Evolutionary conservation across 2,888 invertebrate genomes (phyloP), one percentile per base, ranked within the genome.

Genomic region (Melitaea athalia): DNA sequence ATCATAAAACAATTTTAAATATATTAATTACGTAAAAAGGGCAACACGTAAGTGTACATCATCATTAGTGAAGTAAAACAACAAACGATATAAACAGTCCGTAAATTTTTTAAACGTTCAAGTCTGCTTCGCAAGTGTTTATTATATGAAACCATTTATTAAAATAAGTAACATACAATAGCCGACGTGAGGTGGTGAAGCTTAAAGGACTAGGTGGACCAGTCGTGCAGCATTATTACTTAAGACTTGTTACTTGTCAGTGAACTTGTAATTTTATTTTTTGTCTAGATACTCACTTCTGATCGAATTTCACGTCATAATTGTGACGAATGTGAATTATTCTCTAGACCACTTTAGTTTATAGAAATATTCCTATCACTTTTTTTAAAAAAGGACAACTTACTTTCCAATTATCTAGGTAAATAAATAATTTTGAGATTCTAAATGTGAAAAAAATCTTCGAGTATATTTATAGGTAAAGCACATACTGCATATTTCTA

Each of bases 191-290:
- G 24, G n/a, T 62, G 50, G 50, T 62, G 62, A 62, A 31, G 33
- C 31, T 47, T n/a, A 50, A 42, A 31, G 38, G 15, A 62, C 62
- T 62, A 62, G 62, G 33, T 50, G 38, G 50, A 62, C 62, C 50
- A 38, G 62, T 62, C 38, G 33, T 33, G 15, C 57, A 10, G 33
- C 50, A 15, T 50, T n/a, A 61, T 61, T 33, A 49, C 61, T 61
- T 47, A 49, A 55, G 53, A 31, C 47, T 15, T 62, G 33, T n/a
- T 62, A 15, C 24, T 49, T 62, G 33, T 31, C 50, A n/a, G 14
- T 49, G 38, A 57, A 42, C 57, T 47, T 61, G 49, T 49, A 49
- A 49, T 49, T 61, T 61, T 33, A 33, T 33, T 60, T 31, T 47
- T 61, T 15, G 14, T 61, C 24, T 24, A 2, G 24, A 24, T 2